Conservation (phyloP, 2,113 vertebrate genomes). For the mouse (Mus musculus) region DNA sequence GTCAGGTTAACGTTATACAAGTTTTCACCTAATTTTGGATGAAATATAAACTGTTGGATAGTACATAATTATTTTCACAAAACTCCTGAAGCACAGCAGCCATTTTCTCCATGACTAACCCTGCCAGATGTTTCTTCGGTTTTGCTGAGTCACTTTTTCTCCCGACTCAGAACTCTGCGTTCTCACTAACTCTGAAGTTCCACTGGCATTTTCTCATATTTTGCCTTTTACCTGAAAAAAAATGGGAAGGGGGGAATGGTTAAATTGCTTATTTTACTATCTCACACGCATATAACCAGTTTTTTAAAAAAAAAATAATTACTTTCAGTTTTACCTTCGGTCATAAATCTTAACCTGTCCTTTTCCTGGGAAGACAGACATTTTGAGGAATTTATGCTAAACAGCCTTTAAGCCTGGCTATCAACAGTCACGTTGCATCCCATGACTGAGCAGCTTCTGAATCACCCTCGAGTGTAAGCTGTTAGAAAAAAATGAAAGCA, state of each 20-base stretch:
- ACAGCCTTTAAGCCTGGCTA: neutral
- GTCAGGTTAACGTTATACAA: neutral
- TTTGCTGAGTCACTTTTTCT: conserved; percentile 79
- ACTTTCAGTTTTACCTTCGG: neutral
- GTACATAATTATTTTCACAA: conserved; percentile 60
- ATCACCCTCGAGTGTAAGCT: neutral
- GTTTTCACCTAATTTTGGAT: neutral
- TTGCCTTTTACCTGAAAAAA: conserved; percentile 45
- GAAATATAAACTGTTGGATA: conserved; percentile 1
- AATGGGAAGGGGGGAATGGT: neutral
- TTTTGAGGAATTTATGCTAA: conserved; percentile 48
- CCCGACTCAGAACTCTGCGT: conserved; percentile 59
- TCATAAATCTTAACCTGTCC: neutral
- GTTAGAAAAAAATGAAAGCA: conserved; percentile 4
- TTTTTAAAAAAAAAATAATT: neutral
- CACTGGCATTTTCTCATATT: conserved; percentile 39
- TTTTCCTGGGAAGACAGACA: conserved; percentile 21
- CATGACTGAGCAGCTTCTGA: conserved; percentile 32
- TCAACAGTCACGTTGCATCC: neutral
- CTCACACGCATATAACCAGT: neutral
- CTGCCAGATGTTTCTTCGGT: conserved; percentile 73
- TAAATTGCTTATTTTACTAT: conserved; percentile 11
- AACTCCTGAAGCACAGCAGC: conserved; percentile 71
- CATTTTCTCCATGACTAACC: conserved; percentile 75
- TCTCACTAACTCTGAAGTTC: conserved; percentile 49